Base-by-base conservation (phyloP, 2,888 invertebrate genomes). In the Liopterus haemorrhoidalis region DNA sequence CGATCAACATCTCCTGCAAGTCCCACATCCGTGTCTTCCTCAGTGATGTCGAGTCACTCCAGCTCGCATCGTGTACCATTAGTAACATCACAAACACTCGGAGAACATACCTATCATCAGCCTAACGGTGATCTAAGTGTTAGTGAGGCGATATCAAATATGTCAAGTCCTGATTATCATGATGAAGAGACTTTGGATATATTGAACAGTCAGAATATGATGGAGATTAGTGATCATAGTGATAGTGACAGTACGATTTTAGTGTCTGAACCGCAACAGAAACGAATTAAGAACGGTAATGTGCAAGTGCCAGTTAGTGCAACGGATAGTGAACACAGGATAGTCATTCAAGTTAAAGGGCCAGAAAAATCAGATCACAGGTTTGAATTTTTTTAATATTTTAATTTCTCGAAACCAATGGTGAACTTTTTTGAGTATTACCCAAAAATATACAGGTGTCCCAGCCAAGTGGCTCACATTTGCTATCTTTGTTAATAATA, bases 221-320 rank as follows among this genome's bases (percentile, higher is more conserved):
- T 89, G 87, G 85, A 84, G 64, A 78, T 89, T 57, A 88, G 88
- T 63, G 89, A 90, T 71, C 85, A 87, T 37, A 88, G 87, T 66
- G 89, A 90, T 71, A 88, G 88, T 57, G 89, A 90, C 68, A 89
- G 88, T 51, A 90, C 89, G 37, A 83, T 90, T 56, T 73, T 90
- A 41, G 88, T 87, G 48, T 88, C 87, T 44, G 86, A 86, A 64
- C 84, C 85, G 33, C 77, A 78, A 44, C 79, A 79, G 63, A 28
- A 66, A 49, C 60, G 66, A 37, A 51, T 60, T 15, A 66, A 65
- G 49, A 55, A 58, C 45, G 50, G 48, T 28, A 41, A 46, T 31
- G 36, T 30, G 36, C 40, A 49, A 40, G 54, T 54, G 21, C 25
- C 32, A 15, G 27, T 24, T 4, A 25, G n/a, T 15, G 41, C 31